Base-by-base conservation (phyloP, 2,888 invertebrate species). In the Nasonovia ribisnigri region DNA sequence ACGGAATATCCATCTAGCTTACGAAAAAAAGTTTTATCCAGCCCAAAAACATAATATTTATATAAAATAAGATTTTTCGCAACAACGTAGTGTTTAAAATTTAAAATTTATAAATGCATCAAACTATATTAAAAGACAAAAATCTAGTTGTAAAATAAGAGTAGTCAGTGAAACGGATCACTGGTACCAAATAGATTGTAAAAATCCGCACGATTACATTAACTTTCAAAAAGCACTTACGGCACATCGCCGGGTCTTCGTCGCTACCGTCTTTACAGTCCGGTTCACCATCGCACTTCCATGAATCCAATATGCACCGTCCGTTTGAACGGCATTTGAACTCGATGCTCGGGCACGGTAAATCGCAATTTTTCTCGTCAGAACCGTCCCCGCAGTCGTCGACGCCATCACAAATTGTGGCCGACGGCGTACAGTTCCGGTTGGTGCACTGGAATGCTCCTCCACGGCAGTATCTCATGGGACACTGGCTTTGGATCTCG, bases 361-460 rank as follows among this genome's bases (percentile, higher is more conserved):
- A 96, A 36, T 97, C 97, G 95, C 99, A 99, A 95, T 98, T 97
- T 87, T 94, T 94, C 91, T 95, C 95, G 95, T 99, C 99, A 90
- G 98, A 98, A 92, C 97, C 97, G 95, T 99, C 99, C 0, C 98
- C 98, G 95, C 99, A 99, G 95, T 99, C 99, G 95, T 99, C 98
- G 46, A 97, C 97, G 20, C 99, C 99, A 95, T 99, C 99, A 95
- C 99, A 99, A 95, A 99, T 98, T 0, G 98, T 98, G 3, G 98
- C 98, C 11, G 98, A 98, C 0, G 98, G 98, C 1, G 98, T 98
- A 95, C 99, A 99, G 96, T 98, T 54, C 8, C 97, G 97, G 95
- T 99, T 99, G 94, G 97, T 97, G 95, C 99, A 99, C 95, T 99
- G 99, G 97, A 98, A 99, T 77, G 98, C 98, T 26, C 99, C 99